phyloP scores from a whole-genome alignment of 2,888 invertebrate genomes.

The Caenorhabditis imperialis region DNA sequence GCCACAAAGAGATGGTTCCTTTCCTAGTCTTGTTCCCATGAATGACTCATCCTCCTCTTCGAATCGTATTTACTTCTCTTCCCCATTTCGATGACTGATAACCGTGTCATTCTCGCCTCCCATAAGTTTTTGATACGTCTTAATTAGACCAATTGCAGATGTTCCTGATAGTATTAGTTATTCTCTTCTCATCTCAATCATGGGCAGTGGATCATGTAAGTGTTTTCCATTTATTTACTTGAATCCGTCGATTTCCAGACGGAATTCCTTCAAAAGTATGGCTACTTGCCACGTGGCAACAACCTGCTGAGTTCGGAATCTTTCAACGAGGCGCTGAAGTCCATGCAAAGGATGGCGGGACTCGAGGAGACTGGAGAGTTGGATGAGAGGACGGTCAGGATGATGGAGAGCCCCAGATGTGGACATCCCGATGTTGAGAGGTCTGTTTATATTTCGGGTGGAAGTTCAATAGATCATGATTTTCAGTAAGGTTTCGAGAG shows the following conservation, averaged over 20 bases:
- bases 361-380: slow-evolving; percentile 50
- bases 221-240: not conserved
- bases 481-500: slow-evolving; percentile 5
- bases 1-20: too few species aligned
- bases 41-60: too few species aligned
- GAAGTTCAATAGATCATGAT: not conserved
- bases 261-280: slow-evolving; percentile 39
- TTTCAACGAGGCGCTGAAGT: slow-evolving; percentile 30
- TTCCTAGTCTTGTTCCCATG: too few species aligned
- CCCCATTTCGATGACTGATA: too few species aligned
- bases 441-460: not conserved
- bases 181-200: not conserved
- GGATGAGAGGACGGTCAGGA: slow-evolving; percentile 45
- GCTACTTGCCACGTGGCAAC: slow-evolving; percentile 37
- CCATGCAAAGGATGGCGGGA: slow-evolving; percentile 54
- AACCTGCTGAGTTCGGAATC: slow-evolving; percentile 29
- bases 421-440: slow-evolving; percentile 43
- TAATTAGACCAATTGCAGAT: not conserved
- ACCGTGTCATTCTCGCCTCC: too few species aligned
- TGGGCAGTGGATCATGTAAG: slow-evolving; percentile 35
- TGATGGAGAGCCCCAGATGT: slow-evolving; percentile 53
- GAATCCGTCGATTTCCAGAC: slow-evolving; percentile 23
- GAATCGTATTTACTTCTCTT: too few species aligned
- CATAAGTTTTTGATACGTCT: too few species aligned
- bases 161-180: not conserved